Base-by-base conservation (phyloP, 2,797 vertebrate genomes). In the Pseudotriccus pelzelni region DNA sequence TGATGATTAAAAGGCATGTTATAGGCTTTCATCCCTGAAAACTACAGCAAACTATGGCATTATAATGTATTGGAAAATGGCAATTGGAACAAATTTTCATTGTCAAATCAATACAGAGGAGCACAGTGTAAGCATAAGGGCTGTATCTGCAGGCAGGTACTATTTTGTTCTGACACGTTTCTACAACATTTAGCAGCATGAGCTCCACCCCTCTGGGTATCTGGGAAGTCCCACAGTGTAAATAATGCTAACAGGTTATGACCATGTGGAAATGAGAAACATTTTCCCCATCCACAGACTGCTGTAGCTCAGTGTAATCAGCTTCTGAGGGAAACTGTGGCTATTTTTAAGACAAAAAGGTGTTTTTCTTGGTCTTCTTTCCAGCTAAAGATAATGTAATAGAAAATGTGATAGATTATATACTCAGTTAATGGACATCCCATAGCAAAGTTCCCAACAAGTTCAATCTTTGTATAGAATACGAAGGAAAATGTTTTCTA, bases 321-420 rank as follows among this genome's bases (percentile, higher is more conserved):
- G 83, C 86, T 94, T 95, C 88, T 89, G 83, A 90, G 67, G 56
- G 74, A 93, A 63, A 67, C 53, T 58, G 80, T 37, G 83, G 55
- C 70, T 94, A 87, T 94, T 95, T 94, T 90, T 86, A 91, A 84
- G 79, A 74, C 56, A 94, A 85, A 94, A 86, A 15, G 2, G 20
- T 95, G 70, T 67, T 97, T 93, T 94, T 86, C 79, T 96, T 89
- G 67, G 76, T 96, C 82, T 89, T 92, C 24, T 69, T 34, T 90
- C 76, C 85, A 84, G 36, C 56, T 95, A 90, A 95, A 96, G 76
- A 76, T 63, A 88, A 37, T 60, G 59, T 76, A 89, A 93, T 60
- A 67, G 80, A 89, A 94, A 95, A 34, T n/a, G 67, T 67, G 67
- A 93, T 74, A 92, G 87, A 94, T 89, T 83, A 81, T 41, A 64